Evolutionary conservation across 2,888 invertebrate species (phyloP).

Genomic region (Stenotaenia linearis): DNA sequence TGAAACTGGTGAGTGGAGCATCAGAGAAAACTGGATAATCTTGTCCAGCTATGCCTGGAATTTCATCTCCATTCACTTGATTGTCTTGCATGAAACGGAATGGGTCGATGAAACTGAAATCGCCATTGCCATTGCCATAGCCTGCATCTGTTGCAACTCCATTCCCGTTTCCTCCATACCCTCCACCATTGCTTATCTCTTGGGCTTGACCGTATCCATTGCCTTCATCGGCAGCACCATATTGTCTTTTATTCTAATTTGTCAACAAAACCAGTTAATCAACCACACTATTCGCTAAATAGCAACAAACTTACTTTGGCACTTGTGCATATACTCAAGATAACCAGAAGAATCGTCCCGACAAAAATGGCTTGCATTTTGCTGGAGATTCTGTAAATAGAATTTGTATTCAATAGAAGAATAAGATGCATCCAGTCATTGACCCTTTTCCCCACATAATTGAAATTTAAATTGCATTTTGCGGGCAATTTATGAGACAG

Average conservation of each 20-base stretch:
- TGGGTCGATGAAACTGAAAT: neutral
- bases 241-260: neutral
- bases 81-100: slow-evolving; percentile 27
- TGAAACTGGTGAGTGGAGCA: slow-evolving; percentile 74
- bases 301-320: slow-evolving; percentile 12
- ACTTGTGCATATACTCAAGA: neutral
- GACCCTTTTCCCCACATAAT: neutral
- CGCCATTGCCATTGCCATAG: neutral
- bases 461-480: neutral
- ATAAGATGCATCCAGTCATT: neutral
- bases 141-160: neutral
- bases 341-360: neutral
- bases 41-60: slow-evolving; percentile 76
- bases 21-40: slow-evolving; percentile 76
- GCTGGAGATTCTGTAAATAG: neutral
- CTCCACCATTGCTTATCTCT: neutral
- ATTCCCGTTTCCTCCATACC: neutral
- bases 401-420: neutral
- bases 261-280: too few species aligned
- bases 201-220: neutral
- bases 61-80: slow-evolving; percentile 54
- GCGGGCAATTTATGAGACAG: neutral
- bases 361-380: neutral
- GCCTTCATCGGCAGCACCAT: neutral
- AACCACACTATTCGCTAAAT: too few species aligned